These are phyloP conservation scores for Araneus ventricosus DNA, from an alignment of 1,140 invertebrate species.

Conservation along the genomic window DNA sequence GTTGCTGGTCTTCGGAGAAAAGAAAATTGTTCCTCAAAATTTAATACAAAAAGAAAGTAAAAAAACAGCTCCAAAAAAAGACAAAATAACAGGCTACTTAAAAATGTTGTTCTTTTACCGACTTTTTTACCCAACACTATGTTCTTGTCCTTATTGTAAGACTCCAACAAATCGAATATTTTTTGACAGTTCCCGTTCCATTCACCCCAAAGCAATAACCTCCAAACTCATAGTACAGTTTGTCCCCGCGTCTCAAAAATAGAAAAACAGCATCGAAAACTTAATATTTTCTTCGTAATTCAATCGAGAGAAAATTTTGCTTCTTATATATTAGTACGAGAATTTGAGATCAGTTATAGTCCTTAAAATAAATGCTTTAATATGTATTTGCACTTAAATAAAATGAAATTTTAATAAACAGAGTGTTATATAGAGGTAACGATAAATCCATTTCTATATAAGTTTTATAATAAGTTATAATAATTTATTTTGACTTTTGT, in stretches of 20 bases:
- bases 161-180: constrained; percentile 5
- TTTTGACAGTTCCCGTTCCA: background rate
- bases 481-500: too few species aligned
- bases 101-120: background rate
- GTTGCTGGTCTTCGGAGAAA: background rate
- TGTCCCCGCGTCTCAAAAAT: background rate
- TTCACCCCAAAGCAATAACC: background rate
- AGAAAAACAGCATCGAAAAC: too few species aligned
- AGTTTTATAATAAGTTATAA: too few species aligned
- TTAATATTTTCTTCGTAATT: too few species aligned
- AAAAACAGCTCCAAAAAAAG: background rate
- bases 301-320: too few species aligned
- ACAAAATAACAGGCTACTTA: too few species aligned
- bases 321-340: background rate
- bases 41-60: background rate
- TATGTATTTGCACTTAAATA: too few species aligned
- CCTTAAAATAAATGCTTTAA: too few species aligned
- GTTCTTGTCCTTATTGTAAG: background rate
- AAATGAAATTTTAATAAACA: too few species aligned
- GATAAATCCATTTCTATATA: too few species aligned
- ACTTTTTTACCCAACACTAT: background rate
- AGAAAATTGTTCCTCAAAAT: background rate
- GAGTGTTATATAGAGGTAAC: too few species aligned
- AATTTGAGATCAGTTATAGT: background rate
- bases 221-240: background rate